Conservation (phyloP, 2,888 invertebrate genomes). For the Nephrotoma appendiculata region DNA sequence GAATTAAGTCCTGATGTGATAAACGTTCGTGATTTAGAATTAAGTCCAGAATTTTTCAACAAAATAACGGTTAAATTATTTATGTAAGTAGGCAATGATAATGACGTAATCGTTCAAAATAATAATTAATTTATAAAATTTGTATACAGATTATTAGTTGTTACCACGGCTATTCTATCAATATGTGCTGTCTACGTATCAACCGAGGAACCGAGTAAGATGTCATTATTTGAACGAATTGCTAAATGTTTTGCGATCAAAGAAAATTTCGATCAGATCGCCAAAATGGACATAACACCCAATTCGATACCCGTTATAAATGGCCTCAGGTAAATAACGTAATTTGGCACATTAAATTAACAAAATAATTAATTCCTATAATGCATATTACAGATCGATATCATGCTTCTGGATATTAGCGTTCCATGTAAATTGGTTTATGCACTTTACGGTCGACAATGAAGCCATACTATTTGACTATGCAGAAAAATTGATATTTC, state of each 20-base stretch:
- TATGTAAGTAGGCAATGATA: neutral
- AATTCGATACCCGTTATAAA: constrained; percentile 29
- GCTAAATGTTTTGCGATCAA: constrained; percentile 27
- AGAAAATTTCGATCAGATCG: constrained; percentile 17
- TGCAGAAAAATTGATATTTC: constrained; percentile 27
- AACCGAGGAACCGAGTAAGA: neutral
- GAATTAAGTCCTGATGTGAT: constrained; percentile 28
- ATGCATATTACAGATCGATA: constrained; percentile 19
- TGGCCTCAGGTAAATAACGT: constrained; percentile 19
- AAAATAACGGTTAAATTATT: constrained; percentile 18
- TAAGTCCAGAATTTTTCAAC: constrained; percentile 24
- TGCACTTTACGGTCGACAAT: constrained; percentile 31
- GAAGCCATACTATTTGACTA: constrained; percentile 27
- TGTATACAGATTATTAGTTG: neutral
- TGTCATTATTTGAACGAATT: constrained; percentile 13
- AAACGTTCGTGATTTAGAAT: constrained; percentile 27
- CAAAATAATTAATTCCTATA: neutral
- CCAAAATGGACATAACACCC: constrained; percentile 3
- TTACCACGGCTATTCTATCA: neutral
- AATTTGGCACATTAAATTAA: neutral
- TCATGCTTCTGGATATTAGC: constrained; percentile 31
- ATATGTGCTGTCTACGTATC: neutral
- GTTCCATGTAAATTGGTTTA: constrained; percentile 32
- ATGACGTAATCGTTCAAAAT: neutral
- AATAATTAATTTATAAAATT: too few species aligned